Base-by-base conservation (phyloP, 2,113 vertebrate species). In the Ursus arctos region DNA sequence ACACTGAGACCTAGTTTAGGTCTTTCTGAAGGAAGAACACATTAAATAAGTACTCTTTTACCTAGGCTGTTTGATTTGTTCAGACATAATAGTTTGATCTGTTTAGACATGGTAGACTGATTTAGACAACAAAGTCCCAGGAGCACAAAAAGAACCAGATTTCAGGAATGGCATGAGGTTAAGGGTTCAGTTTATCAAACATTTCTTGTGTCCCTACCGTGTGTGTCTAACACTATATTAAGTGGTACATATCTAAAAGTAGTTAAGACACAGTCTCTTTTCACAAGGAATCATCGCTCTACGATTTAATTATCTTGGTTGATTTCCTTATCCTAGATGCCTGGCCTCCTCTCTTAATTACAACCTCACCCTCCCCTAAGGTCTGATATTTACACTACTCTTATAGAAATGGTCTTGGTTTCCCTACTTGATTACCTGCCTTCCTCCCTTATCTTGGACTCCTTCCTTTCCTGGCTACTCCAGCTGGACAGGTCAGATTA, bases 11-110 rank as follows among this genome's bases (percentile, higher is more conserved):
- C 79, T 51, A 57, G 15, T 51, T 53, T 63, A 49, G 63, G 36
- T 67, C 47, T 63, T 86, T 59, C 51, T 82, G 69, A 96, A 94
- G 71, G 28, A 61, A 84, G n/a, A 81, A 69, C 43, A 77, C 47
- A 43, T 47, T 76, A 76, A 94, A 61, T 21, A 63, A 16, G 87
- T 82, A 16, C 15, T 51, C 49, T 87, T 96, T 91, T 74, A 12
- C 55, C 22, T 47, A 59, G 40, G 61, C 33, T 33, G 15, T 90
- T 88, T 69, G n/a, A 91, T 51, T 96, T 91, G 19, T 67, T 49
- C 77, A 92, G 31, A 21, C 43, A 28, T 15, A 76, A 51, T 53
- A 80, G 13, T 63, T 81, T 57, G n/a, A 91, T 49, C 95, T 88
- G 21, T 76, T 36, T 71, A 92, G 28, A 28, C 40, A 31, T 9